Evolutionary conservation across 2,888 invertebrate genomes (phyloP), one percentile per base, ranked within the genome.

Genomic region (Lithophane socia): DNA sequence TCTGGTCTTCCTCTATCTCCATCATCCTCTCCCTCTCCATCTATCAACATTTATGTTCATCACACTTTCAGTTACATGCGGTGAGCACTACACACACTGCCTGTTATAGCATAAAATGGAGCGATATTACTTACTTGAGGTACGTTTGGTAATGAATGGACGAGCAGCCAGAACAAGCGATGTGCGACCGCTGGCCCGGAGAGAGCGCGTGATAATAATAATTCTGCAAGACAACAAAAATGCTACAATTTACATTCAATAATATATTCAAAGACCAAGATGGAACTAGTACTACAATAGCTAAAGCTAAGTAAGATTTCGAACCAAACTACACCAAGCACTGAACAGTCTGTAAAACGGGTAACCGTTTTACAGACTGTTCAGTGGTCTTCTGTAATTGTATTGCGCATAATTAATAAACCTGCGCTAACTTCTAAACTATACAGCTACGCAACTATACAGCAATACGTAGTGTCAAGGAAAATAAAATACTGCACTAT

Each of bases 131-230:
- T 96, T 95, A 98, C 98, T 97, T 98, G 98, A 44, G 98, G 98
- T 87, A 98, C 97, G 91, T 98, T 98, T 0, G 99, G 99, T 84
- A 99, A 95, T 61, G 98, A 98, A 91, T 99, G 99, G 61, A 98
- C 98, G 75, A 99, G 94, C 82, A 99, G 97, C 99, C 99, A 99
- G 94, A 99, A 99, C 88, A 99, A 97, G 90, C 98, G 98, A 95
- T 99, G 99, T 2, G 99, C 99, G 73, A 99, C 98, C 73, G 99
- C 97, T 0, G 99, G 98, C 24, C 99, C 99, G 52, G 98, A 97
- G 77, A 99, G 96, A 0, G 99, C 98, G 80, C 99, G 97, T 82
- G 99, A 98, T 58, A 96, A 77, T 44, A 96, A 83, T 60, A 95
- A 78, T 74, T 94, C 96, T 37, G 37, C 37, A 37, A 37, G 4